Evolutionary conservation across 1,140 invertebrate species (phyloP), one percentile per base, ranked within the genome.

Genomic region (Hestina assimilis): DNA sequence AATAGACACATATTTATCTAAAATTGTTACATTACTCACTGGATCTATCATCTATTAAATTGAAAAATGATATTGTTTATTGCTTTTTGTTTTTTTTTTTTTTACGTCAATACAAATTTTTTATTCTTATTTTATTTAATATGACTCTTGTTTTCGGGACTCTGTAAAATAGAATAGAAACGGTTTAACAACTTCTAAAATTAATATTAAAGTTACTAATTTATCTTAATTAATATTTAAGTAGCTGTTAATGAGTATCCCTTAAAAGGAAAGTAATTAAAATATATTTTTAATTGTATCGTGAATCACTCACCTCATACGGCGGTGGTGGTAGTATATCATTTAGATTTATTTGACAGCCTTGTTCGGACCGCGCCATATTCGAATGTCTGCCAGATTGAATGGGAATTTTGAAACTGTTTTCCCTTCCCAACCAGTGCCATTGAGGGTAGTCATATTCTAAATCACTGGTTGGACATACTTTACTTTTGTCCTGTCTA

Each of bases 271-370:
- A 50, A 19, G 12, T 24, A 50, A 26, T 50, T 23, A 38, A 50
- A 40, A 40, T n/a, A 0, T 15, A 31, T 17, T 40, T 21, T 53
- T 51, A 29, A 50, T 56, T 45, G 31, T 12, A 75, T 59, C 72
- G 68, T 45, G 31, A 11, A 75, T 59, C 72, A 67, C 70, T 77
- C 75, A 88, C 85, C 83, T 86, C 83, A 74, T 88, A 88, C 65
- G 85, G 85, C 19, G 84, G 84, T 60, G 85, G 84, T 41, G 84
- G 85, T 72, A 88, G 70, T 85, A 88, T 86, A 77, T 88, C 85
- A 81, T 83, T 83, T 63, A 88, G 79, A 83, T 88, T 88, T 85
- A 88, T 88, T 86, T 88, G 85, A 84, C 85, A 88, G 70, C 80
- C 80, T 66, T 86, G 85, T 55, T 88, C 85, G 56, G 83, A 85